These are phyloP conservation scores for Coregonus suidteri DNA, from an alignment of 2,797 vertebrate genomes.

Conservation along the genomic window DNA sequence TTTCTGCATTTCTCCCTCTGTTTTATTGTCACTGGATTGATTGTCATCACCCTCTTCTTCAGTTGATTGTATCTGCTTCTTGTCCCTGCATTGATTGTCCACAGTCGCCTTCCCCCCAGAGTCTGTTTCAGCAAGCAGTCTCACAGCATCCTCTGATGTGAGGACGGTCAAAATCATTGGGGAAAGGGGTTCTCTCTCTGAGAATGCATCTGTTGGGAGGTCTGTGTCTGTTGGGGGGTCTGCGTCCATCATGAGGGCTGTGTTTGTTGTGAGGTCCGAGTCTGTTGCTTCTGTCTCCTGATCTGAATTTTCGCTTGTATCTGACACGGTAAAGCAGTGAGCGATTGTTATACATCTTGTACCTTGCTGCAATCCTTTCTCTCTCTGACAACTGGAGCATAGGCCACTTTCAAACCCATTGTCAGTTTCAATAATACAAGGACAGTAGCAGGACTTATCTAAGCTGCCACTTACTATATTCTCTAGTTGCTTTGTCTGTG, in stretches of 20 bases:
- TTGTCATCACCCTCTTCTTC: conserved; percentile 1
- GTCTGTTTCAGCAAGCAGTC: background rate
- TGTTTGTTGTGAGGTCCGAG: no score
- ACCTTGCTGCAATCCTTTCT: no score
- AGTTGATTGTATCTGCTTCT: background rate
- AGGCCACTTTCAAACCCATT: background rate
- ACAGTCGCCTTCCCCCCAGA: no score
- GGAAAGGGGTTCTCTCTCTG: no score
- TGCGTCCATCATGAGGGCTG: no score
- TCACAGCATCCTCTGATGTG: no score
- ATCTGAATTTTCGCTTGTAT: background rate
- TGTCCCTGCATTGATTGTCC: background rate
- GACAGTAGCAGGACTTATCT: background rate
- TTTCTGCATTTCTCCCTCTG: background rate
- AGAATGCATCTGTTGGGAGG: no score
- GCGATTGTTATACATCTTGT: background rate
- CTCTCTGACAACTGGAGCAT: conserved; percentile 1
- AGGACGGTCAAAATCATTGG: no score
- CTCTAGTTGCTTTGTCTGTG: background rate
- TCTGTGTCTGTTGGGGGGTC: no score
- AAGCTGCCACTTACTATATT: background rate
- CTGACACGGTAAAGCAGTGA: background rate
- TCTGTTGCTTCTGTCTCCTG: background rate
- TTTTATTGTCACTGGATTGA: background rate
- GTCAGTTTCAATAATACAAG: background rate